These are phyloP conservation scores for Pipistrellus nathusii DNA, from an alignment of 2,797 vertebrate species.

Conservation along the genomic window DNA sequence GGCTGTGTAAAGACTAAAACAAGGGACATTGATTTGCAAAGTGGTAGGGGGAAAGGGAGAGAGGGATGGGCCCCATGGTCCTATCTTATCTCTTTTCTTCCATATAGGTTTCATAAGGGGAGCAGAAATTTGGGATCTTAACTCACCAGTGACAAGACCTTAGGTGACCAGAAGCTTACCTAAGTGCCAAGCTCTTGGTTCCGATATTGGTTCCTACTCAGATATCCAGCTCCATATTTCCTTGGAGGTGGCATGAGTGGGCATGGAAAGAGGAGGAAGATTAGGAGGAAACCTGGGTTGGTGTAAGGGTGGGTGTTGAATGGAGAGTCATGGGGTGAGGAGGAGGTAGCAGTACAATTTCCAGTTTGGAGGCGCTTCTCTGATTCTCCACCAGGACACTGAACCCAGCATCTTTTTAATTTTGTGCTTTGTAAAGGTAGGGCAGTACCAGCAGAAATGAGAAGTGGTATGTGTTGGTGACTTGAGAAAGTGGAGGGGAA, in stretches of 20 bases:
- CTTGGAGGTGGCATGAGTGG: not conserved
- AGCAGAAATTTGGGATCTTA: not conserved
- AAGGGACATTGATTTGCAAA: not conserved
- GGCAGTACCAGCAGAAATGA: not conserved
- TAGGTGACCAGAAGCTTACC: not conserved
- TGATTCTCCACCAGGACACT: not conserved
- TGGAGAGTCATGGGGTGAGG: not conserved
- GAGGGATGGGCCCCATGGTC: not conserved
- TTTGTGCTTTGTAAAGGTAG: not conserved
- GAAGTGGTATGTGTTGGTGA: not conserved
- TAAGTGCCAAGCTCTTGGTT: not conserved
- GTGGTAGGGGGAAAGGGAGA: not conserved
- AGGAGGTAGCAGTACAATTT: not conserved
- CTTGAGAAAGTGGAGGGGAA: not conserved
- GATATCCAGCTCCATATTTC: conserved; percentile 37
- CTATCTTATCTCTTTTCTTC: not conserved
- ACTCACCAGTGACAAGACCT: not conserved
- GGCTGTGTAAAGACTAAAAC: not conserved
- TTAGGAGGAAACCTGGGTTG: not conserved
- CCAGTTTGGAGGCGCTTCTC: not conserved
- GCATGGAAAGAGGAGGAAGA: not conserved
- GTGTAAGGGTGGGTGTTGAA: not conserved
- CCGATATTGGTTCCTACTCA: not conserved
- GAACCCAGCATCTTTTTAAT: not conserved
- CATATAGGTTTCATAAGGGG: not conserved